Base-by-base conservation (phyloP, 2,113 vertebrate species). In the Rhinolophus sinicus region DNA sequence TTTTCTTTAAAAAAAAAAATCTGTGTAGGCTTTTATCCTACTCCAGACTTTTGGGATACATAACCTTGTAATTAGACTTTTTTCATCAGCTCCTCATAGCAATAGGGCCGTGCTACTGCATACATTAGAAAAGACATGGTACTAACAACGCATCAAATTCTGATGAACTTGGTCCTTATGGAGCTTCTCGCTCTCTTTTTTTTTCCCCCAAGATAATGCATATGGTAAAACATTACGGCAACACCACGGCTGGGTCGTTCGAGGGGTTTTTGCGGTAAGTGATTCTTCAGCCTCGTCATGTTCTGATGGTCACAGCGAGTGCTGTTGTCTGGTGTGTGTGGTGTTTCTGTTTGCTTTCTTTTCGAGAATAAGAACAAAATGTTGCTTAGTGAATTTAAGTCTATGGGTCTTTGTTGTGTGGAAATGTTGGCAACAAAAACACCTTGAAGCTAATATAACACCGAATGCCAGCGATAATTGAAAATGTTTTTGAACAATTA, bases 211-310 rank as follows among this genome's bases (percentile, higher is more conserved):
- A 99, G 99, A 99, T 97, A 99, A 98, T 0, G 99, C 99, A 11
- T 99, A 99, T 69, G 99, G 99, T 26, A 99, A 99, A 98, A 99
- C 99, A 0, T 98, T 99, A 78, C 98, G 99, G 52, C 99, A 99
- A 81, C 99, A 99, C 98, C 99, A 99, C 0, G 99, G 99, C 64
- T 99, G 99, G 99, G 99, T 99, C 33, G 99, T 99, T 69, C 99
- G 99, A 8, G 99, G 99, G 0, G 99, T 99, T 75, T 99, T 99
- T 98, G 99, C 99, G 1, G 99, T 99, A 95, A 98, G 99, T 99
- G 8, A 91, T 70, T 75, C 58, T n/a, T 67, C n/a, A 28, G 40
- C 58, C 14, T 56, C 44, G 60, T 52, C 2, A 16, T 33, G 33
- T 75, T 26, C 60, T 72, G 3, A 24, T 47, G 30, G 35, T 16